Percentiles rank a stretch among this genome's conserved stretches.
phyloP scores from a whole-genome alignment of 2,113 vertebrate species.

The Himantopus leucocephalus region DNA sequence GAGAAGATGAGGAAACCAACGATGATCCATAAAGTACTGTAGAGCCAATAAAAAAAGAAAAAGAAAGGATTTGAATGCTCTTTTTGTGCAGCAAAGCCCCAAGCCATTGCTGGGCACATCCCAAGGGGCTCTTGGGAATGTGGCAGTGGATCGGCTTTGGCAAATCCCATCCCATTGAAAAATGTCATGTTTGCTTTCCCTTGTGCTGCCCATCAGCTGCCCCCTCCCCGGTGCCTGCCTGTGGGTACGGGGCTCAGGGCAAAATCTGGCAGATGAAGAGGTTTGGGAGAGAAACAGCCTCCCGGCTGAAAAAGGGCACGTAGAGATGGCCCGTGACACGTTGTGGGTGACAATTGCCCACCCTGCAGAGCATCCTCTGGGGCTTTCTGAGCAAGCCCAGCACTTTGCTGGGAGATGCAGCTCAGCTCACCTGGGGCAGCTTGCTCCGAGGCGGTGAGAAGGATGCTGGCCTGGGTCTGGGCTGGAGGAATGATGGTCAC shows the following conservation, averaged over 20 bases:
- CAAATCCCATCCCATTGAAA: background rate
- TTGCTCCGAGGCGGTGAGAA: background rate
- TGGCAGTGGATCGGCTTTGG: background rate
- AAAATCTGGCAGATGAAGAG: too few relatives aligned
- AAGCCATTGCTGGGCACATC: background rate
- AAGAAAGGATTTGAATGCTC: background rate
- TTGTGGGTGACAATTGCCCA: background rate
- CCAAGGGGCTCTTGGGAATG: background rate
- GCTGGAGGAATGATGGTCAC: background rate
- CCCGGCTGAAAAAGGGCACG: rapidly evolving
- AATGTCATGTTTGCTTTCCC: background rate
- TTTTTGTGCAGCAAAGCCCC: background rate
- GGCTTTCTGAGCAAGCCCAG: background rate
- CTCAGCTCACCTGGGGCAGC: rapidly evolving
- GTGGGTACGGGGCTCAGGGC: rapidly evolving
- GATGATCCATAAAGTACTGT: background rate
- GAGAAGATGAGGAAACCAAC: background rate
- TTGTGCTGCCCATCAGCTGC: background rate
- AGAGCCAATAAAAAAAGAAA: background rate
- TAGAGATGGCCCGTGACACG: rapidly evolving
- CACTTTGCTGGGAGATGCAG: background rate
- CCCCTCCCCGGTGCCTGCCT: background rate
- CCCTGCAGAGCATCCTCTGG: background rate
- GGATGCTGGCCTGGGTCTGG: background rate
- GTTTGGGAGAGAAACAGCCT: background rate